Percentiles rank a stretch among this genome's conserved stretches.
These are phyloP conservation scores for Thysanoteuthis rhombus DNA, from an alignment of 2,888 invertebrate genomes.

Conservation along the genomic window DNA sequence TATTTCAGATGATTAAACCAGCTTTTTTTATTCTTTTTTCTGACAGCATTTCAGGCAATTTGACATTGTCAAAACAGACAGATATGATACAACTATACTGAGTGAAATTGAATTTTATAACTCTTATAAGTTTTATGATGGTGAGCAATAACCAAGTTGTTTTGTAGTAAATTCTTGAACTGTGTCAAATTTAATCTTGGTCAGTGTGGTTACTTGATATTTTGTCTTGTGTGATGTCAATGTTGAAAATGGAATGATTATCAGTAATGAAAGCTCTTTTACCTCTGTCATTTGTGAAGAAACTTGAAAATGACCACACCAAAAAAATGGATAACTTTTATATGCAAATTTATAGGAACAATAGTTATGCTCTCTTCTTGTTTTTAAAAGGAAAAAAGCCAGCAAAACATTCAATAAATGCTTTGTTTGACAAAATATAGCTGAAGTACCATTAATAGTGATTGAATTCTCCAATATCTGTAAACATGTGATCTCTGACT, in stretches of 20 bases:
- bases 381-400: not conserved
- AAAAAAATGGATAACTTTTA: not conserved
- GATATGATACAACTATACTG: not conserved
- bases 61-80: not conserved
- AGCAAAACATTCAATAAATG: not conserved
- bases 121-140: not conserved
- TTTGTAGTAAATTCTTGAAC: not conserved
- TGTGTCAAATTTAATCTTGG: not conserved
- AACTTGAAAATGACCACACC: conserved; percentile 12
- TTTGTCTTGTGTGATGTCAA: not conserved
- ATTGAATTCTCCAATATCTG: conserved; percentile 12
- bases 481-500: conserved; percentile 12
- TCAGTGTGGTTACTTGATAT: not conserved
- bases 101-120: not conserved
- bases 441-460: not conserved
- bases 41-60: not conserved
- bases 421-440: not conserved
- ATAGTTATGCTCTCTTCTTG: not conserved
- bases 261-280: not conserved
- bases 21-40: not conserved
- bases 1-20: not conserved
- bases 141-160: not conserved
- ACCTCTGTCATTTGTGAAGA: not conserved
- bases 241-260: not conserved
- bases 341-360: not conserved